These are phyloP conservation scores for Ypsolopha scabrella DNA, from an alignment of 2,888 invertebrate genomes.

Conservation along the genomic window DNA sequence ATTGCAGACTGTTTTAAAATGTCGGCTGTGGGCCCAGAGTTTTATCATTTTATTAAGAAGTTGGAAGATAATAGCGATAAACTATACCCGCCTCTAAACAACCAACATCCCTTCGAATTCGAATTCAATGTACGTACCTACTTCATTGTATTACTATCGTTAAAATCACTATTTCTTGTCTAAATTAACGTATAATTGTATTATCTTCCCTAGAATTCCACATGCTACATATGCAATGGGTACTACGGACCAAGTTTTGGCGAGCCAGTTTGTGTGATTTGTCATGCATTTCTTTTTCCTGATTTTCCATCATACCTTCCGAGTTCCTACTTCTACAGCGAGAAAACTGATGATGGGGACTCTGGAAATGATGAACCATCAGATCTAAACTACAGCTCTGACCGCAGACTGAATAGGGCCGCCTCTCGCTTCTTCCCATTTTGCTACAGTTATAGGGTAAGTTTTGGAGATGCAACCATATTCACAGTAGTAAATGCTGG, in stretches of 20 bases:
- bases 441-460: conserved; percentile 52
- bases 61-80: conserved; percentile 58
- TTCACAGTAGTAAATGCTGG: no score
- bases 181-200: no score
- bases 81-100: conserved; percentile 22
- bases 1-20: conserved; percentile 18
- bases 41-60: conserved; percentile 47
- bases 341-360: conserved; percentile 87
- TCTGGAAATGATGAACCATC: conserved; percentile 96
- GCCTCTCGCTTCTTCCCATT: conserved; percentile 30
- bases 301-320: conserved; percentile 73
- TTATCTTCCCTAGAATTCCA: conserved; percentile 67
- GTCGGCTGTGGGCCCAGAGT: conserved; percentile 50
- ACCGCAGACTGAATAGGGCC: conserved; percentile 50
- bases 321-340: conserved; percentile 58
- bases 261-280: conserved; percentile 91
- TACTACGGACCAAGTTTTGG: conserved; percentile 93
- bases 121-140: conserved; percentile 52
- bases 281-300: conserved; percentile 93
- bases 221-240: conserved; percentile 89
- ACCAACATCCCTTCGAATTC: conserved; percentile 41
- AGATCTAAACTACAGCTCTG: conserved; percentile 72
- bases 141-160: no score
- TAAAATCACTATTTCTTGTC: no score
- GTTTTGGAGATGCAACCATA: conserved; percentile 10